Evolutionary conservation across 2,888 invertebrate genomes (phyloP).

Genomic region (Brassicogethes aeneus): DNA sequence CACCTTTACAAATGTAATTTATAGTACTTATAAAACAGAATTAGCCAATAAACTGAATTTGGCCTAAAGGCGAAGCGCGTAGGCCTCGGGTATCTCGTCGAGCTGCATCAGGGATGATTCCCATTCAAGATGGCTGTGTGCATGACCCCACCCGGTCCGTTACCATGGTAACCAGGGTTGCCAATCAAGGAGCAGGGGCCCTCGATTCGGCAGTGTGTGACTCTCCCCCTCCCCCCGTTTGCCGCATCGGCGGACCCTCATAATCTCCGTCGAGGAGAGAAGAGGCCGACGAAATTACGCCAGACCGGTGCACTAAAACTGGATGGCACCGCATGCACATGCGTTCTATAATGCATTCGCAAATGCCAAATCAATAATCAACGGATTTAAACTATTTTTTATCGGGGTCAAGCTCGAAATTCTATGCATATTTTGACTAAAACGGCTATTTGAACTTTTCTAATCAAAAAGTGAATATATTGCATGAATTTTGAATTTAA

Average conservation of each 20-base stretch:
- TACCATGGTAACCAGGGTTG: slow-evolving; percentile 33
- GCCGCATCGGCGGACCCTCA: slow-evolving; percentile 1
- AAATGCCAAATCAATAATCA: slow-evolving; percentile 27
- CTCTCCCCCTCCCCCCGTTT: slow-evolving; percentile 17
- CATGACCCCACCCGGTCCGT: slow-evolving; percentile 37
- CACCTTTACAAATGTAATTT: too few species aligned
- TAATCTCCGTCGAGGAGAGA: slow-evolving; percentile 6
- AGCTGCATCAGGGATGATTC: slow-evolving; percentile 20
- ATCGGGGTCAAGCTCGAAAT: too few species aligned
- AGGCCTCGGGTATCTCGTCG: slow-evolving; percentile 16
- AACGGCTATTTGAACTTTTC: too few species aligned
- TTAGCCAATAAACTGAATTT: too few species aligned
- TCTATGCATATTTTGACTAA: too few species aligned
- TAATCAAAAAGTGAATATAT: too few species aligned
- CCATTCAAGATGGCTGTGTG: slow-evolving; percentile 38
- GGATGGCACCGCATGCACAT: slow-evolving; percentile 26
- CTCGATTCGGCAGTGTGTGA: slow-evolving; percentile 25
- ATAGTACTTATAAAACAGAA: too few species aligned
- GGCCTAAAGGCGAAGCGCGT: slow-evolving; percentile 5
- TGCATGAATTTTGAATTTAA: too few species aligned
- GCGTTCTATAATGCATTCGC: slow-evolving; percentile 26
- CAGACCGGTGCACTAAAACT: slow-evolving; percentile 14
- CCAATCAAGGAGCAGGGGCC: slow-evolving; percentile 32
- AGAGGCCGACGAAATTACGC: slow-evolving; percentile 10
- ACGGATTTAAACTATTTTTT: too few species aligned